Evolutionary conservation across 2,113 vertebrate species (phyloP).

Genomic region (Gallinago paraguaiae): DNA sequence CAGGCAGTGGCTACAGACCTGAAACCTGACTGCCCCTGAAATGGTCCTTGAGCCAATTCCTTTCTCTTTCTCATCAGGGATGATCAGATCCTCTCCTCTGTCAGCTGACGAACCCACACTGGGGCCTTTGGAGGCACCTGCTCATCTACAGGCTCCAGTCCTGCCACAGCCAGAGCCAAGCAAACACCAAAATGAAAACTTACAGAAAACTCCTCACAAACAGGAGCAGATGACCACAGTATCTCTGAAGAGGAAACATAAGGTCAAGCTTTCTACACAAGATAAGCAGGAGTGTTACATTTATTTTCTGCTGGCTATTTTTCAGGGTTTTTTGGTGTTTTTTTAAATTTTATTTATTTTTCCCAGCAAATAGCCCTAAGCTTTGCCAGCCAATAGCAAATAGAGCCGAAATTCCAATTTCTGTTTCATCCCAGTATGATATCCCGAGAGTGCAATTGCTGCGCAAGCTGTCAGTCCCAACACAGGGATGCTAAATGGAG

Average conservation of each 20-base stretch:
- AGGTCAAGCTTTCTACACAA: neutral
- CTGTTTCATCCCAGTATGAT: constrained; percentile 46
- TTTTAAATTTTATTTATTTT: no score
- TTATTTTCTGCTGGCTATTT: constrained; percentile 1
- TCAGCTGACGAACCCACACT: constrained; percentile 3
- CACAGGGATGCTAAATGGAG: constrained; percentile 50
- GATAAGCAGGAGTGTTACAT: neutral
- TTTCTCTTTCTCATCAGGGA: neutral
- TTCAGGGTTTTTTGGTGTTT: neutral
- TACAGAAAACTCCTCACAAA: neutral
- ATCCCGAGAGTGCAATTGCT: constrained; percentile 51
- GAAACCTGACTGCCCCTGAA: neutral
- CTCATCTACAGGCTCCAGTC: neutral
- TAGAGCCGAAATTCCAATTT: constrained; percentile 45
- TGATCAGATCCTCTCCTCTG: neutral
- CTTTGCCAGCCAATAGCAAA: constrained; percentile 27
- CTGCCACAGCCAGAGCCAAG: neutral
- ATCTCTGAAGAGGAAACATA: neutral
- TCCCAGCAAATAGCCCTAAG: neutral
- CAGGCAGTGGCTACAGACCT: neutral
- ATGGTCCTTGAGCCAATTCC: neutral
- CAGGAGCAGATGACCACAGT: neutral
- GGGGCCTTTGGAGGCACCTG: neutral
- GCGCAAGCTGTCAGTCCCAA: constrained; percentile 59
- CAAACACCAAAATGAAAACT: constrained; percentile 3